Conservation (phyloP, 1,140 invertebrate species). For the Harpegnathos saltator region DNA sequence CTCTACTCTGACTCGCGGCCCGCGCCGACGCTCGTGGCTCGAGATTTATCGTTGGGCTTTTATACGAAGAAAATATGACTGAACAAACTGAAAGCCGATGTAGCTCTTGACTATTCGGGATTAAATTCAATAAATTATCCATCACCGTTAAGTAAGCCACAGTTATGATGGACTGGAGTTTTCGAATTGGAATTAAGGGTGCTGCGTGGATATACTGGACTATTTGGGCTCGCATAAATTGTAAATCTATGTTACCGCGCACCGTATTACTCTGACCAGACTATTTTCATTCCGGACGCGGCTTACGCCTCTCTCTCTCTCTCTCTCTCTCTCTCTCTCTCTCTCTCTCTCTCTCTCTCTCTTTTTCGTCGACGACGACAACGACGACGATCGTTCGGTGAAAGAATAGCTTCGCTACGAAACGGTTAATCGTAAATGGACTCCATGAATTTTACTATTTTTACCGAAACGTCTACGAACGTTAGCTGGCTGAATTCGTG, state of each 20-base stretch:
- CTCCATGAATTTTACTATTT: conserved; percentile 43
- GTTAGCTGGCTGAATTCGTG: conserved; percentile 15
- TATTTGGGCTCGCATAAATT: no score
- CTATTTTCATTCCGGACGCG: neutral
- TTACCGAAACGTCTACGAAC: conserved; percentile 16
- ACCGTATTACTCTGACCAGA: neutral
- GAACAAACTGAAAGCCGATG: neutral
- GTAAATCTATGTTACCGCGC: no score
- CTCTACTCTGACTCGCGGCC: no score
- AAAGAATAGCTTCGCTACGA: neutral
- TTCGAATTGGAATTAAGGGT: neutral
- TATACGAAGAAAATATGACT: neutral
- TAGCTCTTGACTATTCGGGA: neutral
- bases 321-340: no score
- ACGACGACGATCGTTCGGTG: neutral
- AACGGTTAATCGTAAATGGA: neutral
- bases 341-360: no score
- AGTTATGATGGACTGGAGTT: neutral
- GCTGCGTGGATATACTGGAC: neutral
- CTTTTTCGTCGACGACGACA: neutral
- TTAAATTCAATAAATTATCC: neutral
- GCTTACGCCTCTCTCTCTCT: no score
- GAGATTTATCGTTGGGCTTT: neutral
- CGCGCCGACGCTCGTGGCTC: no score
- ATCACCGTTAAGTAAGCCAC: neutral